phyloP scores from a whole-genome alignment of 2,888 invertebrate species.

The Tortricodes alternella region DNA sequence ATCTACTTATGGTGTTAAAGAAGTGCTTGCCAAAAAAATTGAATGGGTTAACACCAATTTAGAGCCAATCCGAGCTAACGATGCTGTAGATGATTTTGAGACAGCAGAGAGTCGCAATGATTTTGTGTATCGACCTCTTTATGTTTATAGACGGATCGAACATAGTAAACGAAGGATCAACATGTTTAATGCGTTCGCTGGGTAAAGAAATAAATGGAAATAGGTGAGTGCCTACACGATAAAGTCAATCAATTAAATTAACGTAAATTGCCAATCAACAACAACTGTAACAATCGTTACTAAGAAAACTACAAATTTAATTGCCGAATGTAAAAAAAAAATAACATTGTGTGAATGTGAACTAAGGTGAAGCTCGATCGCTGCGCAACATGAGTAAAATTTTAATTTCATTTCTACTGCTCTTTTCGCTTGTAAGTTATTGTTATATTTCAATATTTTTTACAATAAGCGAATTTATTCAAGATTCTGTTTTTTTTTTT shows the following conservation, averaged over 20 bases:
- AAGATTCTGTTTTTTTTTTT: not conserved
- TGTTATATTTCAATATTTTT: not conserved
- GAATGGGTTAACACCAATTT: not conserved
- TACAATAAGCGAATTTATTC: not conserved
- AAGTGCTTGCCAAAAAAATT: not conserved
- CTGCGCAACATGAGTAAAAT: conserved; percentile 15
- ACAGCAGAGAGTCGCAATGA: conserved; percentile 55
- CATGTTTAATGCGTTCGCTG: conserved; percentile 72
- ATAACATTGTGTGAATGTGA: conserved; percentile 7
- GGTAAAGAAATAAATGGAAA: conserved; percentile 43
- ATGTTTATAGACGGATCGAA: conserved; percentile 65
- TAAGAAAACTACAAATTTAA: not conserved
- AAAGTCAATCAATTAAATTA: not conserved
- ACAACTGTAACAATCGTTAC: conserved; percentile 4
- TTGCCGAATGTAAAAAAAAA: not conserved
- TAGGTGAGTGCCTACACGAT: conserved; percentile 17
- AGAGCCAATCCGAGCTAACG: not conserved
- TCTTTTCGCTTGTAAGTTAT: conserved; percentile 12
- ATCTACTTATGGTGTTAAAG: not conserved
- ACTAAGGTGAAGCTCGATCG: not conserved
- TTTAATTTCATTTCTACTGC: conserved; percentile 1
- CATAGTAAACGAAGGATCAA: conserved; percentile 69
- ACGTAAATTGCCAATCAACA: conserved; percentile 24
- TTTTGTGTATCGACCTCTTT: conserved; percentile 66
- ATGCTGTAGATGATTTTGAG: conserved; percentile 43